Base-by-base conservation (phyloP, 2,888 invertebrate species). In the Dryobotodes eremita region DNA sequence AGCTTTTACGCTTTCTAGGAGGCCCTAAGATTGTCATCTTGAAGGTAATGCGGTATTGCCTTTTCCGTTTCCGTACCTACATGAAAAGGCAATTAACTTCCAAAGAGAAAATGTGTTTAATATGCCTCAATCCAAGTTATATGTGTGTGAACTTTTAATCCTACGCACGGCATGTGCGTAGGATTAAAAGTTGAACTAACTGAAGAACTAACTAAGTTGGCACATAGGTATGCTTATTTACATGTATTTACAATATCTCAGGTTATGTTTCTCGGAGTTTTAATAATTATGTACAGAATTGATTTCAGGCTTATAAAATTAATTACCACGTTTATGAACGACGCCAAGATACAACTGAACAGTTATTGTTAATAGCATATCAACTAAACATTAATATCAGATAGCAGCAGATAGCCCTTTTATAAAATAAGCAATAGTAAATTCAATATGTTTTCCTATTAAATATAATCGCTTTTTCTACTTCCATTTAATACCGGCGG, bases 401-500 rank as follows among this genome's bases (percentile, higher is more conserved):
- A 31, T 57, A 84, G 26, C 66, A 36, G 57, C 26, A 36, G 57
- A 20, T 53, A 48, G 23, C 46, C 46, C 42, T 80, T 84, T 64
- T n/a, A 68, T 31, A n/a, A 53, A 15, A 23, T 26, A 68, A 20
- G 68, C 48, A 66, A 48, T 48, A 68, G 26, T 48, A 68, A 42
- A 53, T 57, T 36, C 53, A 69, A 69, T 69, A 36, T 42, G 75
- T 69, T 59, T 75, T 80, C 71, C 62, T 61, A 64, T 64, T 55
- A 73, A 65, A 66, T 57, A 10, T 77, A 77, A 83, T 83, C 83
- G 83, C 36, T 83, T 77, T 80, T 65, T 46, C 26, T 77, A n/a
- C 59, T 23, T 36, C 36, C 36, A 48, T 17, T 66, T 66, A 36
- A 36, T 61, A 79, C 31, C 23, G 23, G 59, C 59, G 75, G 53